phyloP scores from a whole-genome alignment of 2,113 vertebrate species.

The Dromas ardeola region DNA sequence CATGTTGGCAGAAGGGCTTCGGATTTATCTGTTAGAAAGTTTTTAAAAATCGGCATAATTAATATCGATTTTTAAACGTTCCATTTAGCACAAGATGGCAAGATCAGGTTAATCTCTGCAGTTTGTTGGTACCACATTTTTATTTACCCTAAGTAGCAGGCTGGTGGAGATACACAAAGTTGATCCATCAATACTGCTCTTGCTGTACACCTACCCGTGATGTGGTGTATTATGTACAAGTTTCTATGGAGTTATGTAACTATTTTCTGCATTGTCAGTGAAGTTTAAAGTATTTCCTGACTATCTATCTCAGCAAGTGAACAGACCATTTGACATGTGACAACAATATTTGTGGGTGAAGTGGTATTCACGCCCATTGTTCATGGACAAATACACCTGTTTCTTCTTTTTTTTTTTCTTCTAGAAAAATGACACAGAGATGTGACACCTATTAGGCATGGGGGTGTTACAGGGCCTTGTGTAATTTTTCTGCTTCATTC shows the following conservation, averaged over 20 bases:
- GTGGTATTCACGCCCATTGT: background rate
- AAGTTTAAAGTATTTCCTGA: background rate
- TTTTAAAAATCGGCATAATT: slow-evolving; percentile 68
- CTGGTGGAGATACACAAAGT: background rate
- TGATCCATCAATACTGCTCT: slow-evolving; percentile 19
- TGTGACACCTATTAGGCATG: background rate
- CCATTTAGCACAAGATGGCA: slow-evolving; percentile 45
- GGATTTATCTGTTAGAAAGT: slow-evolving; percentile 47
- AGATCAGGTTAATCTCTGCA: slow-evolving; percentile 55
- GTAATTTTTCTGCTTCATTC: background rate
- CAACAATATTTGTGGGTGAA: background rate
- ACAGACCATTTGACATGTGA: background rate
- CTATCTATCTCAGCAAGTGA: background rate
- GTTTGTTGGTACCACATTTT: slow-evolving; percentile 58
- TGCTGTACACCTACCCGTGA: background rate
- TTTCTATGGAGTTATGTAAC: background rate
- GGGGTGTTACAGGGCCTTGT: background rate
- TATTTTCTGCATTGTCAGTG: background rate
- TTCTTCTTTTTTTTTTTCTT: background rate
- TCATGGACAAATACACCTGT: background rate
- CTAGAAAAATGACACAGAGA: background rate
- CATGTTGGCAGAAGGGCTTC: slow-evolving; percentile 5
- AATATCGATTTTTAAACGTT: slow-evolving; percentile 63
- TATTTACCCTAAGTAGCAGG: slow-evolving; percentile 48
- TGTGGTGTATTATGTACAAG: background rate